Base-by-base conservation (phyloP, 1,140 invertebrate genomes). In the Diploscapter pachys region DNA sequence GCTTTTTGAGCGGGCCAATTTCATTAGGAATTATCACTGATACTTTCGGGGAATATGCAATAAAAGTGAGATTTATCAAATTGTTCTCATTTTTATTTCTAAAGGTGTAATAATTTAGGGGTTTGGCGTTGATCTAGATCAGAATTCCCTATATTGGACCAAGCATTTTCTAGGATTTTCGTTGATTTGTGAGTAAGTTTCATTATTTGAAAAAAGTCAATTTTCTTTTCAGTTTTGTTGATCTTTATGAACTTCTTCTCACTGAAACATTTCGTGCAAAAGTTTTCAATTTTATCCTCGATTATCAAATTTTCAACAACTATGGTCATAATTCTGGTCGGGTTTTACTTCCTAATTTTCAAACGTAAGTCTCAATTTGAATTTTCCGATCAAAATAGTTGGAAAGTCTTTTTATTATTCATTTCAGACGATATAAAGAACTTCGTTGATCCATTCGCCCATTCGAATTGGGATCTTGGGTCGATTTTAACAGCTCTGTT, bases 211-310 rank as follows among this genome's bases (percentile, higher is more conserved):
- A 31, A 31, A 31, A 31, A 31, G 31, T 31, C 31, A 31, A 31
- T 31, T 31, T 68, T 70, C 71, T 80, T 79, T 78, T 53, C 80
- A 78, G 77, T 51, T 5, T 81, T 9, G 72, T 80, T 48, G 49
- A 59, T 78, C 55, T 78, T 84, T 54, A 70, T 79, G 57, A 83
- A 83, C 61, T 77, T 83, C 56, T 83, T 83, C 77, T 83, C 82
- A 9, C 57, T 83, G 4, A 76, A 74, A 65, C 78, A 56, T 4
- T 76, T 82, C 57, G 81, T 81, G 13, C 71, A 66, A 4, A 61
- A 81, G 52, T 84, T 84, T 63, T 80, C 81, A 81, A 75, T 84
- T 54, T 63, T 81, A 52, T 79, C 84, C 49, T 82, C 83, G 0
- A 64, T 81, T 3, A 71, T 78, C 2, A 84, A 84, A 66, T 62